Conservation (phyloP, 2,888 invertebrate genomes). For the Hesperia comma region DNA sequence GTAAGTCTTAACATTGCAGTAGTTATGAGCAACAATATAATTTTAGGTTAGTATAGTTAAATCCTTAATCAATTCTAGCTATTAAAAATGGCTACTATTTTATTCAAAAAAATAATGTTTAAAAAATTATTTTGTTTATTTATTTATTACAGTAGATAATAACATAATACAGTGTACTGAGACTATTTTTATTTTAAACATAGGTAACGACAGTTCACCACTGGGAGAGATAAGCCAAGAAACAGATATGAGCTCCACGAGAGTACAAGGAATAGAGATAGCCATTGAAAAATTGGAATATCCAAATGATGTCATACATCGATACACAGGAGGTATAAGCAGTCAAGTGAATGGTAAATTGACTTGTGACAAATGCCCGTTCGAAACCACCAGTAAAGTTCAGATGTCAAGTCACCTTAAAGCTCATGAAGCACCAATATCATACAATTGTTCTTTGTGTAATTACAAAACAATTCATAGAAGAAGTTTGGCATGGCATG, state of each 20-base stretch:
- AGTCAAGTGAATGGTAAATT: not conserved
- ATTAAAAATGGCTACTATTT: too few relatives aligned
- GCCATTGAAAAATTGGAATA: not conserved
- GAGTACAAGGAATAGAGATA: not conserved
- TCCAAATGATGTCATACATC: not conserved
- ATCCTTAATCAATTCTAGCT: too few relatives aligned
- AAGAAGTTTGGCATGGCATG: not conserved
- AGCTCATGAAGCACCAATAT: not conserved
- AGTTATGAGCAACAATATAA: not conserved
- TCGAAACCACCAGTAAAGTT: not conserved
- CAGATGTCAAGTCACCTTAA: slow-evolving; percentile 4
- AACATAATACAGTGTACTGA: not conserved
- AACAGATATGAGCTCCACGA: not conserved
- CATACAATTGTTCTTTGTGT: not conserved
- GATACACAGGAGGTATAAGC: not conserved
- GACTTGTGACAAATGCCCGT: not conserved
- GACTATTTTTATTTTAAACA: not conserved
- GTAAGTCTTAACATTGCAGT: too few relatives aligned
- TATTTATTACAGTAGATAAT: too few relatives aligned
- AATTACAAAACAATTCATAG: not conserved
- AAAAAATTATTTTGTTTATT: too few relatives aligned
- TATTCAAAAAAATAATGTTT: too few relatives aligned
- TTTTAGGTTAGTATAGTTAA: not conserved
- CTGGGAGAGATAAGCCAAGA: not conserved
- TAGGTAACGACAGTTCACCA: not conserved